A percentile compares a stretch with the other conserved stretches of the same genome.
Evolutionary conservation across 30 jellyfish, hydroid and myxozoan genomes (phyloP).

Genomic region (Nemopilema nomurai): DNA sequence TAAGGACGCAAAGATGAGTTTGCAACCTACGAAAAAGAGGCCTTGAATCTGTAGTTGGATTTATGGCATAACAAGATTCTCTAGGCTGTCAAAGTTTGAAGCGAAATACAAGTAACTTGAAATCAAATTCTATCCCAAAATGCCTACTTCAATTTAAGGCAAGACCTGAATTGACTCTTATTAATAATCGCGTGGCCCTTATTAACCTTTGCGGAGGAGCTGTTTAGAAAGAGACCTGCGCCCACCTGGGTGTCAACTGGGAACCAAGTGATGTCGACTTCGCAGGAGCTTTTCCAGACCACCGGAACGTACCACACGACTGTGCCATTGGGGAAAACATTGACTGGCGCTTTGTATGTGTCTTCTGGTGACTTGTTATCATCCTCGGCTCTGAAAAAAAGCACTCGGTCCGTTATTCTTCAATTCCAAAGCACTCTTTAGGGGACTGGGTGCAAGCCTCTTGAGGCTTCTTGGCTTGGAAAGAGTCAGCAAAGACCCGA

Average conservation of each 20-base stretch:
- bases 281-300: constrained; percentile 44
- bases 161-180: neutral
- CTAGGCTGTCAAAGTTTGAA: no score
- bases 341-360: constrained; percentile 46
- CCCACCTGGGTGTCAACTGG: constrained; percentile 65
- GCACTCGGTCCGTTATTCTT: neutral
- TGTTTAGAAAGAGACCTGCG: neutral
- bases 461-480: no score
- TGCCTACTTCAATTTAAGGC: neutral
- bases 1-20: constrained; percentile 33
- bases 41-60: neutral
- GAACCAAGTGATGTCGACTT: constrained; percentile 65
- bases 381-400: constrained; percentile 42
- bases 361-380: constrained; percentile 13
- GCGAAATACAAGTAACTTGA: no score
- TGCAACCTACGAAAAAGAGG: constrained; percentile 25
- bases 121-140: no score
- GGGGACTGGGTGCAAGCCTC: no score
- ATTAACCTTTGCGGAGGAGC: no score
- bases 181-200: no score
- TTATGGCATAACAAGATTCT: neutral
- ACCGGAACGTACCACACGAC: constrained; percentile 52
- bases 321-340: constrained; percentile 47
- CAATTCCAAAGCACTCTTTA: no score
- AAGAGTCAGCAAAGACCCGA: no score